Evolutionary conservation across 2,888 invertebrate genomes (phyloP).

Genomic region (Rhagium mordax): DNA sequence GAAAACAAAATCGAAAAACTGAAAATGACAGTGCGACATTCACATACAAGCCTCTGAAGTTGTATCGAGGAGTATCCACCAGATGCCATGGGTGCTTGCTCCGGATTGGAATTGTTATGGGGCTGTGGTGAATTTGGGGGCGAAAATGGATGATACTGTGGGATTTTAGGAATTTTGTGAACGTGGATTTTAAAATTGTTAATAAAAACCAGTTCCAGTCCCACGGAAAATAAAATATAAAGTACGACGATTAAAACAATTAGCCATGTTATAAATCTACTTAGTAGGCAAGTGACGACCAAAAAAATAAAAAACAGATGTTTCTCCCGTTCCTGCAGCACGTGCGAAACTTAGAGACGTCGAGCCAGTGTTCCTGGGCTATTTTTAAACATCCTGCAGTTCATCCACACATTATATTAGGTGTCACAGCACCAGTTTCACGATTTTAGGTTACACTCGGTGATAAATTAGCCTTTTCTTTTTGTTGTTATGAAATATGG

Average conservation of each 20-base stretch:
- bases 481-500: conserved; percentile 5
- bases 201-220: too few species aligned
- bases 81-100: too few species aligned
- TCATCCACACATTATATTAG: conserved; percentile 16
- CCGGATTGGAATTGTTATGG: too few species aligned
- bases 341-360: conserved; percentile 24
- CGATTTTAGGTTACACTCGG: conserved; percentile 3
- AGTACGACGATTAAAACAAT: neutral
- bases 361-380: conserved; percentile 24
- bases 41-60: too few species aligned
- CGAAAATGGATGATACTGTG: too few species aligned
- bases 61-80: too few species aligned
- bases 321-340: conserved; percentile 7
- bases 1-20: neutral
- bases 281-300: neutral
- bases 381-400: conserved; percentile 28
- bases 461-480: neutral
- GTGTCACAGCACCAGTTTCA: neutral
- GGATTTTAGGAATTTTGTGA: too few species aligned
- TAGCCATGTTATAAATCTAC: neutral
- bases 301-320: conserved; percentile 12
- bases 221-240: neutral
- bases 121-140: too few species aligned
- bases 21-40: too few species aligned
- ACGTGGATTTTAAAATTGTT: too few species aligned